Base-by-base conservation (phyloP, 1,140 invertebrate species). In the Magallana angulata region DNA sequence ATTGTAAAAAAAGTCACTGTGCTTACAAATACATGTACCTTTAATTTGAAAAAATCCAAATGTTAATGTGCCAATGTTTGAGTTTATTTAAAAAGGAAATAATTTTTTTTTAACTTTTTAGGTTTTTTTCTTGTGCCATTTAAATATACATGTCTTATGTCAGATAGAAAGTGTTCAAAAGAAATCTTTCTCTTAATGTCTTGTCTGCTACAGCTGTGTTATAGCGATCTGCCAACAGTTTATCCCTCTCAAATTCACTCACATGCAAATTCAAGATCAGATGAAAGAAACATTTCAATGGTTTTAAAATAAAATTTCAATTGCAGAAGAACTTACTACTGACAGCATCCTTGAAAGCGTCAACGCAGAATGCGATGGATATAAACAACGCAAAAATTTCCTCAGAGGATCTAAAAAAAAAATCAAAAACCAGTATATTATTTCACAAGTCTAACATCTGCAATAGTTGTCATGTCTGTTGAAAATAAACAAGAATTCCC, bases 311-410 rank as follows among this genome's bases (percentile, higher is more conserved):
- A 11, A 68, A 48, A 82, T 14, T 64, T 18, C 48, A 57, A 56
- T 82, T 82, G 1, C 4, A 62, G 5, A 59, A 4, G 12, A 12
- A 90, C 94, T 95, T 93, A 96, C 96, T 96, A 91, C 95, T 93
- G 88, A 94, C 94, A 85, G 95, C 94, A 90, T 96, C 96, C 91
- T 95, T 95, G 86, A 96, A 95, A 89, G 96, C 96, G 94, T 97
- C 96, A 11, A 96, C 96, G 90, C 95, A 94, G 92, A 97, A 97
- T 60, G 96, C 96, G 89, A 97, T 96, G 82, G 96, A 96, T 87
- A 97, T 96, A 92, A 97, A 97, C 68, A 97, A 92, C 9, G 96
- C 96, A 93, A 97, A 97, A 84, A 97, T 97, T 94, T 97, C 96
- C 92, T 97, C 96, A n/a, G 96, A 96, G 48, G 96, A 97, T 84